Evolutionary conservation across 2,113 vertebrate genomes (phyloP), one percentile per base, ranked within the genome.

Genomic region (Corvus hawaiiensis): DNA sequence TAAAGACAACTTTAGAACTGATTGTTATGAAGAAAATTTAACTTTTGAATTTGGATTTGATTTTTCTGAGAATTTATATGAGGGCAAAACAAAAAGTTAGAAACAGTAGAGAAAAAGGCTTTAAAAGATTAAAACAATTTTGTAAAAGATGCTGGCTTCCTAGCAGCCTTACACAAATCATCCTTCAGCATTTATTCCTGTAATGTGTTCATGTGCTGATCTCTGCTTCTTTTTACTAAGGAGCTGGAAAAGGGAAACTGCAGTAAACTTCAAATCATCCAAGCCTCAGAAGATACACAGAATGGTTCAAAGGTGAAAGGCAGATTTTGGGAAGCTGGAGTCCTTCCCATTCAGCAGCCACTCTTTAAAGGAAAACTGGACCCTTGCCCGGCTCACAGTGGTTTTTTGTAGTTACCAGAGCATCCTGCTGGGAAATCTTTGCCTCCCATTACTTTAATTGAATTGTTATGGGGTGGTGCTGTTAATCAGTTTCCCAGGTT

Each of bases 351-450:
- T 77, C 41, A 86, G 52, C 79, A 92, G 72, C 76, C 6, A 12
- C 48, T 90, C 54, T 84, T 59, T 74, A 76, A 54, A 49, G 37
- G 75, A 77, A 91, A 88, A 18, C 41, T 92, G 87, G 85, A 77
- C 2, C 1, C 28, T 83, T 92, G 93, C 92, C 91, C 58, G 56
- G 82, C 48, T 86, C 68, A 11, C 3, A 4, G 48, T 44, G 55
- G 32, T 91, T 96, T 76, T 56, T 66, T 67, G 33, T 51, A 26
- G 43, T 78, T 91, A 59, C 55, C 44, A 44, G 85, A 88, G 72
- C 51, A 69, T 94, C 85, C 88, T 96, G 66, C 93, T 86, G 93
- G 76, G 69, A 94, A 81, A 84, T 81, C n/a, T 87, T 87, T 82
- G 66, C 80, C 37, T 92, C 37, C 32, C 62, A 5, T 81, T 88